Percentiles rank a stretch among this genome's conserved stretches.
These are phyloP conservation scores for Etheostoma cragini DNA, from an alignment of 2,113 vertebrate genomes.

Conservation along the genomic window DNA sequence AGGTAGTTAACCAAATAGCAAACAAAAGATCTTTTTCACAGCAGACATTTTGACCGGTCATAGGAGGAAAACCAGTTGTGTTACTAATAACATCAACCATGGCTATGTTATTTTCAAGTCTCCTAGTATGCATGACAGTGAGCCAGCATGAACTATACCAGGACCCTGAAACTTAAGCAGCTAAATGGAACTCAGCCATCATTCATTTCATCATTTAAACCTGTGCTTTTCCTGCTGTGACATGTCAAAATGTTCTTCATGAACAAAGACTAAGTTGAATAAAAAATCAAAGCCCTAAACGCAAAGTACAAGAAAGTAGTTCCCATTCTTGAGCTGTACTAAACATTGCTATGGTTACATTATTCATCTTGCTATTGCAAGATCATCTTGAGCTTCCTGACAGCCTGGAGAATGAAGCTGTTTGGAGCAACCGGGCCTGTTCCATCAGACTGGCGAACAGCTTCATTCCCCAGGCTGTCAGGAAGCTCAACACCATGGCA, in stretches of 20 bases:
- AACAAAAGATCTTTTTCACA: background rate
- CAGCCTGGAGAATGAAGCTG: too few relatives aligned
- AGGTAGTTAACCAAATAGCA: background rate
- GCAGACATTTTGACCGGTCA: background rate
- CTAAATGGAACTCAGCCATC: background rate
- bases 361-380: conserved; percentile 1
- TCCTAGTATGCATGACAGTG: background rate
- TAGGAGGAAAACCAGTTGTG: background rate
- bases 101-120: background rate
- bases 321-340: background rate
- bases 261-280: background rate
- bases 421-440: too few relatives aligned
- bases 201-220: background rate
- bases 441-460: too few relatives aligned
- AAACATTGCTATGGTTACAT: conserved; percentile 11
- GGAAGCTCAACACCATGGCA: too few relatives aligned
- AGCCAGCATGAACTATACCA: background rate
- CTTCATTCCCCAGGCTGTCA: too few relatives aligned
- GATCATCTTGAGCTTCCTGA: background rate
- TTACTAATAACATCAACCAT: background rate
- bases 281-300: background rate
- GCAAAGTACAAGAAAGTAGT: conserved; percentile 1
- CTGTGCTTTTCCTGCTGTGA: background rate
- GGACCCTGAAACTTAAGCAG: background rate
- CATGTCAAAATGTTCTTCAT: background rate